Conservation (phyloP, 2,888 invertebrate species). For the Pegoplata infirma region DNA sequence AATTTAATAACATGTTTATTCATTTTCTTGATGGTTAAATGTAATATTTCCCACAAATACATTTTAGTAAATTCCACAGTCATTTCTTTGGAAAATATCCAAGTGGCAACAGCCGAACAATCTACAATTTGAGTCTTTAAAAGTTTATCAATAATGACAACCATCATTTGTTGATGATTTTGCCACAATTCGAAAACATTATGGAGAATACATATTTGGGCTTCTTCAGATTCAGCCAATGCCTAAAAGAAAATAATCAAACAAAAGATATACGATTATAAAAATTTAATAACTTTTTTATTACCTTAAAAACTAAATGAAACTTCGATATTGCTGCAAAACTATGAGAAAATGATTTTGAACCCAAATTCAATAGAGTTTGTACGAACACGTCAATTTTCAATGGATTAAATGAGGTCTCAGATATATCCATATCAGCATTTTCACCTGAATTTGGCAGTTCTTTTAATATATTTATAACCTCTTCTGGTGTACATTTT, state of each 20-base stretch:
- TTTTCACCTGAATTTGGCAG: slow-evolving; percentile 87
- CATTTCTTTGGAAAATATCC: slow-evolving; percentile 98
- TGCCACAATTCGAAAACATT: slow-evolving; percentile 98
- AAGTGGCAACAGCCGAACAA: slow-evolving; percentile 97
- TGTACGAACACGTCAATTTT: slow-evolving; percentile 99
- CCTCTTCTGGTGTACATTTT: slow-evolving; percentile 94
- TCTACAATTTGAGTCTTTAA: slow-evolving; percentile 98
- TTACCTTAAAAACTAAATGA: slow-evolving; percentile 92
- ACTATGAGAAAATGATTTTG: slow-evolving; percentile 98
- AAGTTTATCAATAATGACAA: slow-evolving; percentile 96
- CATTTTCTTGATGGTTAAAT: slow-evolving; percentile 97
- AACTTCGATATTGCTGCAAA: slow-evolving; percentile 99
- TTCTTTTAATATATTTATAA: slow-evolving; percentile 90
- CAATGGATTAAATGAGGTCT: slow-evolving; percentile 90
- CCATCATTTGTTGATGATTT: slow-evolving; percentile 97
- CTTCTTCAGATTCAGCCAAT: slow-evolving; percentile 95
- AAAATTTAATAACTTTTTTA: slow-evolving; percentile 14
- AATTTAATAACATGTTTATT: slow-evolving; percentile 95
- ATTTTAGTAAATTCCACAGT: slow-evolving; percentile 92
- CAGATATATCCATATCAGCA: slow-evolving; percentile 81
- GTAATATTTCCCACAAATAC: slow-evolving; percentile 97
- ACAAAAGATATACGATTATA: not conserved
- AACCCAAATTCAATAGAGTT: slow-evolving; percentile 93
- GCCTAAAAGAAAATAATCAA: slow-evolving; percentile 80
- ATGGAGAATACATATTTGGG: slow-evolving; percentile 94